Conservation (phyloP, 2,113 vertebrate genomes). For the Eretmochelys imbricata region DNA sequence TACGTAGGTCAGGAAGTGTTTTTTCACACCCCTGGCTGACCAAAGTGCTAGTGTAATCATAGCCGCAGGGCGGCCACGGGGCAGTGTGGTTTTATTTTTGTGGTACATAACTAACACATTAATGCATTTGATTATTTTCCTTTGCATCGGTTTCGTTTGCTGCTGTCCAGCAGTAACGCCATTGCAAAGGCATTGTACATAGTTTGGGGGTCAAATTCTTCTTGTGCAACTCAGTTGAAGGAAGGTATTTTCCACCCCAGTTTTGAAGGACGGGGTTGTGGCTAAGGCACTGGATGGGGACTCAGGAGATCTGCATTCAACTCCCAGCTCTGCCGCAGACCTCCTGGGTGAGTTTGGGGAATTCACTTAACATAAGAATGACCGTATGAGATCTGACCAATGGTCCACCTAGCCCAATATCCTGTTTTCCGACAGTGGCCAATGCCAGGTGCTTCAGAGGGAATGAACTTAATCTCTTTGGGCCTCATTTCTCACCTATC, state of each 20-base stretch:
- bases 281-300: no score
- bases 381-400: no score
- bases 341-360: not conserved
- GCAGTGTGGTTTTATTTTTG: not conserved
- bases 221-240: not conserved
- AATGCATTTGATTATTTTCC: not conserved
- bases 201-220: not conserved
- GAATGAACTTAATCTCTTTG: not conserved
- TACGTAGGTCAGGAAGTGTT: no score
- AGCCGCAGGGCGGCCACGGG: not conserved
- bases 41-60: no score
- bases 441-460: not conserved
- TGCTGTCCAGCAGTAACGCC: not conserved
- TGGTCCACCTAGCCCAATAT: no score
- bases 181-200: not conserved
- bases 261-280: rapidly evolving
- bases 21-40: no score
- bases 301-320: not conserved
- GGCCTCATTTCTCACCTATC: rapidly evolving
- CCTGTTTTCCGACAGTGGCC: no score
- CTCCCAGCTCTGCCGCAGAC: not conserved
- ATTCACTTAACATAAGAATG: not conserved
- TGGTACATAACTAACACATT: not conserved
- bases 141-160: not conserved
- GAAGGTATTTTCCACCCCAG: not conserved